Evolutionary conservation across 2,797 vertebrate species (phyloP), one percentile per base, ranked within the genome.

Genomic region (Echeneis naucrates): DNA sequence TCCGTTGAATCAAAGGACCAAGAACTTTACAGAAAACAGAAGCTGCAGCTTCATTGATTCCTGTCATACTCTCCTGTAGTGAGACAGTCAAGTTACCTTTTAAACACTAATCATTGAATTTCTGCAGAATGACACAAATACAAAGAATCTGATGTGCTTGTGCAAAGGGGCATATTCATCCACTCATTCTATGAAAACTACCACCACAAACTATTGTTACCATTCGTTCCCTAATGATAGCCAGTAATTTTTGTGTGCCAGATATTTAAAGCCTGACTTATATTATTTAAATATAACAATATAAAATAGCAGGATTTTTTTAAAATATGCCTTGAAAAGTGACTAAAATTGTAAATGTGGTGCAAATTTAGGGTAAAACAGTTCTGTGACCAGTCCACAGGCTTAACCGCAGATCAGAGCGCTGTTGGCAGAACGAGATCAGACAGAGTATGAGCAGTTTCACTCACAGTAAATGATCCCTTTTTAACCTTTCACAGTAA

Each of bases 381-480:
- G 2, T 19, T 44, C 2, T 44, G n/a, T 8, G 42, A 44, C 19
- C 5, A 42, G 17, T 19, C 17, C 2, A 12, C 16, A 45, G 17
- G 23, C 24, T 10, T 8, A 35, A 3, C 33, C 35, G 6, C 5
- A 21, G 1, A 23, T 8, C 14, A 50, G 27, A 45, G 55, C 3
- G 33, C 24, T 44, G 24, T 2, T 17, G 19, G 27, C 1, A 4
- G 32, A 30, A 23, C 4, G 45, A 4, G 1, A 14, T 23, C 7
- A 53, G 59, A 59, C 52, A n/a, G n/a, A n/a, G n/a, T n/a, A n/a
- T n/a, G n/a, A n/a, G 17, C 24, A 57, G 35, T 35, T 40, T 26
- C 14, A 17, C 21, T 24, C 35, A 26, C 48, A 8, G 48, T n/a
- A n/a, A n/a, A n/a, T n/a, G n/a, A n/a, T n/a, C n/a, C 24, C 2